phyloP scores from a whole-genome alignment of 2,888 invertebrate species.

The Chymomyza caudatula region DNA sequence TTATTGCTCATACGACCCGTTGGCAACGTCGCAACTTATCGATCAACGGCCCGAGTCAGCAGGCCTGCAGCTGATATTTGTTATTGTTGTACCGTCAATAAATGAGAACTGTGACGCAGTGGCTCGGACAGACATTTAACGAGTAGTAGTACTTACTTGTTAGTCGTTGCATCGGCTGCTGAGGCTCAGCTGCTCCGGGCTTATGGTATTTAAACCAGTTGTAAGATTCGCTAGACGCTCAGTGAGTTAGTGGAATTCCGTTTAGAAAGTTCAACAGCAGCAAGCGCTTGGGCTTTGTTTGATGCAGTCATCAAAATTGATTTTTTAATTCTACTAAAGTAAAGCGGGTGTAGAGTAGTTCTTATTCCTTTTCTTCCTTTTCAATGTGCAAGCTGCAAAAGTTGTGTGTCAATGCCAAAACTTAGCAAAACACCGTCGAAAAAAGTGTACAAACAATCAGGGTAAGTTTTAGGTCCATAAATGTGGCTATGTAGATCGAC shows the following conservation, averaged over 20 bases:
- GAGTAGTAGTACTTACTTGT: neutral
- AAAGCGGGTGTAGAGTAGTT: conserved; percentile 15
- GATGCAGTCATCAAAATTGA: conserved; percentile 20
- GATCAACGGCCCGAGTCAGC: neutral
- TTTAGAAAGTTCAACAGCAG: conserved; percentile 54
- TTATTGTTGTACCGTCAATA: neutral
- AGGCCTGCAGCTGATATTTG: conserved; percentile 23
- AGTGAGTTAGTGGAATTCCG: conserved; percentile 57
- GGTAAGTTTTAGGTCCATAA: conserved; percentile 47
- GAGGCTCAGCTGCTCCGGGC: neutral
- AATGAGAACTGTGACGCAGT: conserved; percentile 53
- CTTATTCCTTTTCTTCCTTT: conserved; percentile 25
- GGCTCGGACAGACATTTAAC: conserved; percentile 4
- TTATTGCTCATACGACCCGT: conserved; percentile 41
- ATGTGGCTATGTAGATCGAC: neutral
- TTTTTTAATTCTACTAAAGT: neutral
- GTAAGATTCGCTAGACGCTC: conserved; percentile 52
- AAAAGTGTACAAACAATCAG: conserved; percentile 56
- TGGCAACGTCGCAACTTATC: neutral
- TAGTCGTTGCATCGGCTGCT: conserved; percentile 9
- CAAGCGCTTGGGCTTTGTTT: conserved; percentile 31
- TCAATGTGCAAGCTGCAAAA: conserved; percentile 59
- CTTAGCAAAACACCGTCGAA: conserved; percentile 64
- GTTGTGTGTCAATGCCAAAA: conserved; percentile 77
- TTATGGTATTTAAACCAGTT: conserved; percentile 73